Evolutionary conservation across 2,797 vertebrate species (phyloP).

Genomic region (Melanotaenia parkinsoni): DNA sequence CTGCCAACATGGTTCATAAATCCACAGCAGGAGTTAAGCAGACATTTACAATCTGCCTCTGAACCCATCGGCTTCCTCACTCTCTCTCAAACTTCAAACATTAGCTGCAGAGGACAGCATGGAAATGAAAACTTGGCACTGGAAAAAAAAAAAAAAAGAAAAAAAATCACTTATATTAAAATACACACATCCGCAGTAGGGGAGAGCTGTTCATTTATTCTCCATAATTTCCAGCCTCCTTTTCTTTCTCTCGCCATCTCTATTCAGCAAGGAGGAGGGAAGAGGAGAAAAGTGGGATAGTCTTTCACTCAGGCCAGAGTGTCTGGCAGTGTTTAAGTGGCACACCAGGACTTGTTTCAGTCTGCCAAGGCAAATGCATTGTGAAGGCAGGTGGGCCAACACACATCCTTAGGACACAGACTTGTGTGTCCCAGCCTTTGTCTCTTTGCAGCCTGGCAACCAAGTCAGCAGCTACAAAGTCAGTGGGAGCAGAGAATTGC

Average conservation of each 20-base stretch:
- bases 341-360: constrained; percentile 70
- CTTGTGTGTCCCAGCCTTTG: constrained; percentile 82
- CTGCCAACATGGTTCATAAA: constrained; percentile 66
- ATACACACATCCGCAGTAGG: constrained; percentile 60
- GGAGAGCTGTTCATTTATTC: constrained; percentile 62
- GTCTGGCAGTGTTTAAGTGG: constrained; percentile 78
- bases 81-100: constrained; percentile 64
- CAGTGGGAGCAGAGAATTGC: constrained; percentile 73
- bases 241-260: constrained; percentile 37
- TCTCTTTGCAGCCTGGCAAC: constrained; percentile 77
- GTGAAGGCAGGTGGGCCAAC: constrained; percentile 76
- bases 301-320: constrained; percentile 70
- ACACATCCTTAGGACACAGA: constrained; percentile 74
- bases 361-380: constrained; percentile 79
- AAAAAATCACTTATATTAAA: constrained; percentile 61
- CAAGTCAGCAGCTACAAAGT: constrained; percentile 72
- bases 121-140: constrained; percentile 77
- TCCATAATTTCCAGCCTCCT: constrained; percentile 39
- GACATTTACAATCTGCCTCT: constrained; percentile 71
- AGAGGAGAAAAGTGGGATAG: constrained; percentile 55
- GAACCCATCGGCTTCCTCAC: constrained; percentile 47
- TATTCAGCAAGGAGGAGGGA: constrained; percentile 38
- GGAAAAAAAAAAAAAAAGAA: constrained; percentile 32
- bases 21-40: constrained; percentile 62
- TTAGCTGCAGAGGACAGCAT: constrained; percentile 53